Evolutionary conservation across 2,113 vertebrate species (phyloP).

Genomic region (Montifringilla adamsi): DNA sequence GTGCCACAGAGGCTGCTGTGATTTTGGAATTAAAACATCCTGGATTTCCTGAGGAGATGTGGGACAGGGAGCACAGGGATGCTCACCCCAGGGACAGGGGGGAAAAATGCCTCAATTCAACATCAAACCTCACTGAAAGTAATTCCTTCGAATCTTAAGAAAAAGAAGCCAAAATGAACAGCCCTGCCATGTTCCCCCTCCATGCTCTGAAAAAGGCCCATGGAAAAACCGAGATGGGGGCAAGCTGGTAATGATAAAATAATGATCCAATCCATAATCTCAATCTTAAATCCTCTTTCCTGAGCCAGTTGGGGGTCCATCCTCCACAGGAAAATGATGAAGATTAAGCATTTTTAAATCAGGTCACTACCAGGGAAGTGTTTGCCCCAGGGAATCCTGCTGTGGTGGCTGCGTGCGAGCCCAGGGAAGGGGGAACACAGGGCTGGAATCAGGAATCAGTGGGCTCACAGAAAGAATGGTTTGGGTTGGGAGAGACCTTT

Average conservation of each 20-base stretch:
- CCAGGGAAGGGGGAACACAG: rapidly evolving
- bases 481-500: not conserved
- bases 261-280: not conserved
- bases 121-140: not conserved
- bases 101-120: not conserved
- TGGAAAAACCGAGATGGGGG: not conserved
- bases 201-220: rapidly evolving
- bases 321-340: not conserved
- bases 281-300: not conserved
- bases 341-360: constrained; percentile 16
- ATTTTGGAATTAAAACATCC: not conserved
- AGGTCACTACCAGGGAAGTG: not conserved
- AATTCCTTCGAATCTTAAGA: not conserved
- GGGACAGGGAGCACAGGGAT: not conserved
- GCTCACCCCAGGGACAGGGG: not conserved
- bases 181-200: not conserved
- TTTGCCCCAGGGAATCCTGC: not conserved
- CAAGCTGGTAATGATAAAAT: not conserved
- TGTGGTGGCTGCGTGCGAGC: not conserved
- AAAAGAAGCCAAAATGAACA: not conserved
- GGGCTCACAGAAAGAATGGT: not conserved
- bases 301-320: not conserved
- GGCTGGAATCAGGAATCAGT: not conserved
- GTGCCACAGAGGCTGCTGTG: not conserved
- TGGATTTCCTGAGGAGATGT: rapidly evolving